phyloP scores from a whole-genome alignment of 2,888 invertebrate species.

The Coremacera marginata region DNA sequence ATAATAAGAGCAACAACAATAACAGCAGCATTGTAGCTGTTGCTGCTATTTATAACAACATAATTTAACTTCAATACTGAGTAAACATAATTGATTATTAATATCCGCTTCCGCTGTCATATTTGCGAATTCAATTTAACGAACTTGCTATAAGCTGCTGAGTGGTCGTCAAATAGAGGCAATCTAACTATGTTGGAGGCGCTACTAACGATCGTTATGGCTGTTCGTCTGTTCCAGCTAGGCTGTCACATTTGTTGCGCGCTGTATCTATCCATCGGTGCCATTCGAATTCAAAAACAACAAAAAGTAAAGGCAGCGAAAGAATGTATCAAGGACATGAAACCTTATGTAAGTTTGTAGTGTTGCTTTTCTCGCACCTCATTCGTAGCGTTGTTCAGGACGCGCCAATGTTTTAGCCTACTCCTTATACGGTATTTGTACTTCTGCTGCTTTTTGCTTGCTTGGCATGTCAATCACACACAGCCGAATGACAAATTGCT shows the following conservation, averaged over 20 bases:
- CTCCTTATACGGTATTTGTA: neutral
- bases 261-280: neutral
- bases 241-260: neutral
- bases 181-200: too few relatives aligned
- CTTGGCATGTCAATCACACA: conserved; percentile 23
- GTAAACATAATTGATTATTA: conserved; percentile 30
- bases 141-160: neutral
- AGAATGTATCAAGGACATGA: neutral
- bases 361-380: neutral
- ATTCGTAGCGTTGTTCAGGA: neutral
- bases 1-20: neutral
- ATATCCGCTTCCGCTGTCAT: conserved; percentile 23
- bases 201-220: neutral
- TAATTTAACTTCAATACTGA: neutral
- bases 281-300: neutral
- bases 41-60: conserved; percentile 4
- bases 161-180: neutral
- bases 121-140: conserved; percentile 26
- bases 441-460: neutral
- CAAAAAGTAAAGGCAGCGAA: neutral
- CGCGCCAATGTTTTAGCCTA: neutral
- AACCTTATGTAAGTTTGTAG: neutral
- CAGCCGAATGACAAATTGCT: conserved; percentile 33
- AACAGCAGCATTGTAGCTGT: neutral
- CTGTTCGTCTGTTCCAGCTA: neutral